Percentiles rank a stretch among this genome's conserved stretches.
Conservation (phyloP, 2,888 invertebrate species). For the Asteroscopus sphinx region DNA sequence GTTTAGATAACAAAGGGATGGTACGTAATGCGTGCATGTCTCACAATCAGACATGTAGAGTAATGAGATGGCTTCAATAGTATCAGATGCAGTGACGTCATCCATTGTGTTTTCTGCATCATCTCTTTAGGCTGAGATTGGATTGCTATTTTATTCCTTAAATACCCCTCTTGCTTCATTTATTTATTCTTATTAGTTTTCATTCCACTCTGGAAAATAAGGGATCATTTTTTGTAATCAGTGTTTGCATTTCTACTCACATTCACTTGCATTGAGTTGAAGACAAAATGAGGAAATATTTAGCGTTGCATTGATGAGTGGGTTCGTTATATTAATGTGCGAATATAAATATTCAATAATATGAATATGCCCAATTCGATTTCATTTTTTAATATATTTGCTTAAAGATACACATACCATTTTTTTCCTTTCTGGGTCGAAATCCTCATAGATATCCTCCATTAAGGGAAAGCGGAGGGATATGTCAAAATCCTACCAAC, state of each 20-base stretch:
- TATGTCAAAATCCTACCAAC: too few species aligned
- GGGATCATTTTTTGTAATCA: constrained; percentile 16
- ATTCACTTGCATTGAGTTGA: constrained; percentile 20
- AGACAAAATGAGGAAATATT: constrained; percentile 9
- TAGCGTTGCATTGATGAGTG: not conserved
- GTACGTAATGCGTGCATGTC: constrained; percentile 76
- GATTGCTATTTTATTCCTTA: constrained; percentile 25
- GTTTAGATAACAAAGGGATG: constrained; percentile 67
- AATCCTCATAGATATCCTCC: too few species aligned
- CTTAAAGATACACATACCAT: too few species aligned
- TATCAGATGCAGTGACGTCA: constrained; percentile 64
- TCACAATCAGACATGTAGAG: constrained; percentile 72
- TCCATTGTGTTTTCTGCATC: constrained; percentile 44
- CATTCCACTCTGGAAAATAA: constrained; percentile 9
- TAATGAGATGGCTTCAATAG: constrained; percentile 77
- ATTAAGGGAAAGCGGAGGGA: too few species aligned
- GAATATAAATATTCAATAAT: too few species aligned
- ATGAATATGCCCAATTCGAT: too few species aligned
- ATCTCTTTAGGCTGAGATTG: constrained; percentile 24
- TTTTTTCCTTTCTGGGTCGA: too few species aligned
- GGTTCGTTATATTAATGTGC: too few species aligned
- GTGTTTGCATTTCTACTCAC: constrained; percentile 24
- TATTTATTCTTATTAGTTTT: constrained; percentile 19
- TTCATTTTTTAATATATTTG: too few species aligned
- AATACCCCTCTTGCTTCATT: constrained; percentile 6